Evolutionary conservation across 2,113 vertebrate species (phyloP).

Genomic region (Podarcis cretensis): DNA sequence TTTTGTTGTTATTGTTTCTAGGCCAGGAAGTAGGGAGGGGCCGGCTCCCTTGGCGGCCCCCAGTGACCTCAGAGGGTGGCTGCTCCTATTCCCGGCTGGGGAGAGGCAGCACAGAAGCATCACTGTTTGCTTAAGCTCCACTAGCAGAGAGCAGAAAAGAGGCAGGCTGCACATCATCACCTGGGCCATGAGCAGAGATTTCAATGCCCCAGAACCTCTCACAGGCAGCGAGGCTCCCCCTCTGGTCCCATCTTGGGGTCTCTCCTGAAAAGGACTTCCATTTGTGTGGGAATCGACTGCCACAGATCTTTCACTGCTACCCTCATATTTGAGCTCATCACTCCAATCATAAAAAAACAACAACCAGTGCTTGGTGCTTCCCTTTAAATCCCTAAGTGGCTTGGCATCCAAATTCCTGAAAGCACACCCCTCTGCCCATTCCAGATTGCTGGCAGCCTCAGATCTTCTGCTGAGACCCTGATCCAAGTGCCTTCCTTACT

Average conservation of each 20-base stretch:
- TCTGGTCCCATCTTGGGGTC: neutral
- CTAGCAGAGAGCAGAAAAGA: neutral
- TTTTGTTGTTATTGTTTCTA: conserved; percentile 11
- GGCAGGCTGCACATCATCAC: neutral
- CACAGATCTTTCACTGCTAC: no score
- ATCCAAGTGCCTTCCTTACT: no score
- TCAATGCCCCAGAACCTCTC: neutral
- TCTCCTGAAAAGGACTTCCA: no score
- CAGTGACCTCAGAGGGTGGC: conserved; percentile 19
- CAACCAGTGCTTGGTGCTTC: no score
- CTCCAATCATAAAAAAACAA: no score
- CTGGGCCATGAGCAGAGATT: neutral
- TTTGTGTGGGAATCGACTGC: no score
- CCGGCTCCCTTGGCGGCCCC: neutral
- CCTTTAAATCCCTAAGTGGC: no score
- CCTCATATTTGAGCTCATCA: no score
- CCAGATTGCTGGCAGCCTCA: no score
- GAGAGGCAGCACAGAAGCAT: conserved; percentile 20
- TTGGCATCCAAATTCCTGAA: no score
- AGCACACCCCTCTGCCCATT: no score
- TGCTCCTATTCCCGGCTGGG: conserved; percentile 26
- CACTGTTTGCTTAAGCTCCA: conserved; percentile 17
- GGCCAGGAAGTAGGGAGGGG: conserved; percentile 52
- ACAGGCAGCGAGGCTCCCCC: neutral
- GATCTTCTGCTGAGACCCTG: no score